Evolutionary conservation across 1,140 invertebrate genomes (phyloP), one percentile per base, ranked within the genome.

Genomic region (Drosophila virilis): DNA sequence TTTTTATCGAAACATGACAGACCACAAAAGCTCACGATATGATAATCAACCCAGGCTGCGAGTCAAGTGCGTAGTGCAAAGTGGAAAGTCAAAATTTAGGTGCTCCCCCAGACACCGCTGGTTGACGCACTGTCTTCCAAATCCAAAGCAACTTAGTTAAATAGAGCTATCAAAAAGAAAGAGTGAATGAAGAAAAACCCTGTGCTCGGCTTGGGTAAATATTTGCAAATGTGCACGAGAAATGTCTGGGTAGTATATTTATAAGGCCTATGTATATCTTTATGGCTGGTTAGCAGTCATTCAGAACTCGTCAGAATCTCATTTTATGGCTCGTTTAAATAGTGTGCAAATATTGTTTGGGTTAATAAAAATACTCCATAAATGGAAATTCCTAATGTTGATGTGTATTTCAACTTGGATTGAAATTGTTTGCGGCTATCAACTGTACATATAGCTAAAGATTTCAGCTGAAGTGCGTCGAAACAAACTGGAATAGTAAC

Each of bases 351-450:
- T 38, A 38, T 55, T 37, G 3, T 17, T 55, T 4, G 8, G 32
- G 51, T 4, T 10, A 33, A 9, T 13, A 2, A 8, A 12, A 5
- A 8, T n/a, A 35, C 13, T 35, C 6, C 28, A 4, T 33, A 32
- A 32, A 50, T 50, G 46, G 15, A 8, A 61, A 35, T 48, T 48
- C 33, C 3, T 0, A 38, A 37, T 46, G 58, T 60, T 15, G 15
- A 32, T 6, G 12, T 8, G 42, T 10, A 32, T 15, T 37, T 46
- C 10, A 35, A 46, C 28, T 46, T 35, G 37, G 7, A 33, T 22
- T 51, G 17, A 38, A 51, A 38, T 32, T 33, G 60, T 33, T 43
- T 64, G 28, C 7, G 3, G 10, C 33, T 64, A 64, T 64, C 60
- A 52, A 15, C 15, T 40, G 15, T 13, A 61, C 15, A 52, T 10